phyloP scores from a whole-genome alignment of 92 coral and sea anemone genomes.

The Chrysogorgia sp. region DNA sequence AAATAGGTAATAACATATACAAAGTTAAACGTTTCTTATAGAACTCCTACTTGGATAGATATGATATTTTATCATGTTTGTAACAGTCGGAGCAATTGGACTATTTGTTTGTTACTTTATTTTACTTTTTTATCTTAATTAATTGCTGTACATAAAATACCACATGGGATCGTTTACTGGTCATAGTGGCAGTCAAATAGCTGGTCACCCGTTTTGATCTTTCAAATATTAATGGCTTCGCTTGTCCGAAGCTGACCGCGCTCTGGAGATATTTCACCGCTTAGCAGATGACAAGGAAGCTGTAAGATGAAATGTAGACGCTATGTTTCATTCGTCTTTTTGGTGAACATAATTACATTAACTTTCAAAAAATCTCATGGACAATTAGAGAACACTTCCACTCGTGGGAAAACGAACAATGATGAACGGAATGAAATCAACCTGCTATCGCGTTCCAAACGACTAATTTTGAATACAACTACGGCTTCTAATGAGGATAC shows the following conservation, averaged over 20 bases:
- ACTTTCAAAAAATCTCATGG: not conserved
- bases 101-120: too few species aligned
- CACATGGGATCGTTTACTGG: not conserved
- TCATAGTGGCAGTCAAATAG: slow-evolving; percentile 31
- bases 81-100: too few species aligned
- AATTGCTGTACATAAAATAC: not conserved
- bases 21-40: too few species aligned
- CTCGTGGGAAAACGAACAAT: not conserved
- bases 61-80: too few species aligned
- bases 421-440: not conserved
- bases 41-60: too few species aligned
- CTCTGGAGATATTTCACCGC: not conserved
- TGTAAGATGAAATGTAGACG: slow-evolving; percentile 46
- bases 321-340: not conserved
- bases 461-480: not conserved
- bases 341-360: not conserved
- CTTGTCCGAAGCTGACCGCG: not conserved
- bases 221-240: slow-evolving; percentile 32
- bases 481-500: not conserved
- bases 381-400: not conserved
- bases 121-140: not conserved
- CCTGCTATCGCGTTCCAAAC: not conserved
- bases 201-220: slow-evolving; percentile 29
- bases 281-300: not conserved
- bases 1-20: too few species aligned